These are phyloP conservation scores for Grantiella picta DNA, from an alignment of 2,113 vertebrate genomes.

Conservation along the genomic window DNA sequence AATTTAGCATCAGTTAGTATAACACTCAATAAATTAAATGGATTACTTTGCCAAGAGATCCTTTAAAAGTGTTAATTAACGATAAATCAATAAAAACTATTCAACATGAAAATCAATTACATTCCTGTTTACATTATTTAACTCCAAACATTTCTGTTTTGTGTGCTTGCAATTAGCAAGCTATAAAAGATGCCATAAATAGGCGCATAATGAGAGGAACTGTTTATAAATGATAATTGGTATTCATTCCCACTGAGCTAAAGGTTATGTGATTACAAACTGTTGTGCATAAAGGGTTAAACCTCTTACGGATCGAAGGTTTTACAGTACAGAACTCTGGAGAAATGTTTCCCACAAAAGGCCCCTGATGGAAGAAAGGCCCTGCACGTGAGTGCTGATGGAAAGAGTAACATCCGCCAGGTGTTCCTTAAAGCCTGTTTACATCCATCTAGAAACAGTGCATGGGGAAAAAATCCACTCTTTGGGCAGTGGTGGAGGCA, in stretches of 20 bases:
- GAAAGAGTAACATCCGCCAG: background rate
- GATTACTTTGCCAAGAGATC: conserved; percentile 57
- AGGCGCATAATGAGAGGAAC: conserved; percentile 62
- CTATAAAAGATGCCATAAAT: conserved; percentile 70
- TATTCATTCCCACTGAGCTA: conserved; percentile 49
- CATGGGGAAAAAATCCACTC: background rate
- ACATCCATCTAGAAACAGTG: background rate
- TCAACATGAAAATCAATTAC: conserved; percentile 67
- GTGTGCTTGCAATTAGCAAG: conserved; percentile 67
- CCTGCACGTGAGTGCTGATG: background rate
- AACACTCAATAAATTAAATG: conserved; percentile 56
- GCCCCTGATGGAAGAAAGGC: background rate
- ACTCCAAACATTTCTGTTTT: conserved; percentile 69
- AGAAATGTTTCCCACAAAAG: background rate
- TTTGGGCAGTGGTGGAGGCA: background rate
- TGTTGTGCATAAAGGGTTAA: conserved; percentile 39
- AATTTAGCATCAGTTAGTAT: conserved; percentile 19
- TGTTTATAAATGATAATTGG: conserved; percentile 65
- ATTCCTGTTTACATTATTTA: conserved; percentile 69
- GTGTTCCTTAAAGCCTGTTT: background rate
- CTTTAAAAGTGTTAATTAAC: conserved; percentile 67
- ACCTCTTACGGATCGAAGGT: background rate
- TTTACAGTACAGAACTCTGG: background rate
- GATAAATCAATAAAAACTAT: conserved; percentile 74
- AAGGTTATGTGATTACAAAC: conserved; percentile 50